These are phyloP conservation scores for Mesaphorura yosii DNA, from an alignment of 1,140 invertebrate genomes.

Conservation along the genomic window DNA sequence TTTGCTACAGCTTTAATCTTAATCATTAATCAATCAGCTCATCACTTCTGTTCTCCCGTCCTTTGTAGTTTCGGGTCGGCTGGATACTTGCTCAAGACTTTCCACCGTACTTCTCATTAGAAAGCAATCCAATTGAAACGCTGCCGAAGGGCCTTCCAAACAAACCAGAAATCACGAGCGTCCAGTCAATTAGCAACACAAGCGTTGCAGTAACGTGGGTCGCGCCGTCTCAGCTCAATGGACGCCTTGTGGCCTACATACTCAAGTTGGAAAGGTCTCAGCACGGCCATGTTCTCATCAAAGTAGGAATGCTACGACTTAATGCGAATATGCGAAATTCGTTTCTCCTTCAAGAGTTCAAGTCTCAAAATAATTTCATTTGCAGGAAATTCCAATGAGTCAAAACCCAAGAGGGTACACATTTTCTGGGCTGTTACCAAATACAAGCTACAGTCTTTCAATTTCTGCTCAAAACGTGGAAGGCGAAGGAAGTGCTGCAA, in stretches of 20 bases:
- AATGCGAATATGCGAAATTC: not conserved
- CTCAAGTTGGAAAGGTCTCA: conserved; percentile 41
- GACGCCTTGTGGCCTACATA: conserved; percentile 71
- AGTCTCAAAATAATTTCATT: not conserved
- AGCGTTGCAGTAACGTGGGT: conserved; percentile 76
- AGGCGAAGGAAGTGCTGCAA: conserved; percentile 61
- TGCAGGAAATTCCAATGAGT: conserved; percentile 55
- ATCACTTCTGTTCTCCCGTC: too few species aligned
- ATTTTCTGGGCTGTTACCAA: conserved; percentile 66
- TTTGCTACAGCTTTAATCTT: too few species aligned
- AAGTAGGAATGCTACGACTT: conserved; percentile 16
- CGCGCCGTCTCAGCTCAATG: conserved; percentile 72
- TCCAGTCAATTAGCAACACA: conserved; percentile 66
- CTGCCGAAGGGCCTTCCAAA: conserved; percentile 56
- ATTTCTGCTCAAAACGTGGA: conserved; percentile 66
- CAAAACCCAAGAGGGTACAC: conserved; percentile 52
- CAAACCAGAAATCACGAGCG: conserved; percentile 55
- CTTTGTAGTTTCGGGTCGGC: conserved; percentile 71
- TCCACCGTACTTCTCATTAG: conserved; percentile 61
- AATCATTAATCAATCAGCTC: too few species aligned
- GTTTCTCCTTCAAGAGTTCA: not conserved
- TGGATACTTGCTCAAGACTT: conserved; percentile 52
- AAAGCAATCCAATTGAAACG: conserved; percentile 69
- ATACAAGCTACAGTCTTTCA: conserved; percentile 61
- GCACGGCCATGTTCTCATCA: conserved; percentile 31